Evolutionary conservation across 2,797 vertebrate species (phyloP).

Genomic region (Danio albolineatus): DNA sequence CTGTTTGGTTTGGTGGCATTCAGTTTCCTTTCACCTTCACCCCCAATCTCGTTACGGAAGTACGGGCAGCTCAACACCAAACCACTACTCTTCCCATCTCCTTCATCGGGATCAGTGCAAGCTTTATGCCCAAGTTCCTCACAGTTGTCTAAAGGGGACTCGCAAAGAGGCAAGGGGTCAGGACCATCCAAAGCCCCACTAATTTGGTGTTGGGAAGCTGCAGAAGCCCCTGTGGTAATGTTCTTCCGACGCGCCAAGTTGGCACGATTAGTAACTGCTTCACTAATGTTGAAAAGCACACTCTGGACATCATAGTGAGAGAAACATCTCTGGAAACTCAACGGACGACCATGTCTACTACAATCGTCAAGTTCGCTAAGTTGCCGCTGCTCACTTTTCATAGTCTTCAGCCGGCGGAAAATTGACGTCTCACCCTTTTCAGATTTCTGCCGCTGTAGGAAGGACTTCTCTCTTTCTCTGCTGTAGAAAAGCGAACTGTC

Average conservation of each 20-base stretch:
- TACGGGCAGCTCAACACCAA: slow-evolving; percentile 84
- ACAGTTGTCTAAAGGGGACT: slow-evolving; percentile 83
- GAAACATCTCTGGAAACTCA: slow-evolving; percentile 86
- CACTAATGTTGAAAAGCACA: slow-evolving; percentile 85
- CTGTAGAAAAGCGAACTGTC: slow-evolving; percentile 80
- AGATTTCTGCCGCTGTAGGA: slow-evolving; percentile 80
- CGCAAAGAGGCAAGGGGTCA: slow-evolving; percentile 66
- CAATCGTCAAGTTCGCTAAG: slow-evolving; percentile 76
- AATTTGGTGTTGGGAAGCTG: slow-evolving; percentile 79
- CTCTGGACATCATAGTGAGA: slow-evolving; percentile 89
- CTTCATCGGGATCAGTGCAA: slow-evolving; percentile 82
- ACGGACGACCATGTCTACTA: slow-evolving; percentile 67
- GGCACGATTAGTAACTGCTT: slow-evolving; percentile 82
- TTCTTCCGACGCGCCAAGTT: slow-evolving; percentile 84
- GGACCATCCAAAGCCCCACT: slow-evolving; percentile 65
- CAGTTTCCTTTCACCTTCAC: slow-evolving; percentile 83
- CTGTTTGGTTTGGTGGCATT: slow-evolving; percentile 80
- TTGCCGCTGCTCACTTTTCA: slow-evolving; percentile 82
- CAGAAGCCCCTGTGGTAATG: slow-evolving; percentile 85
- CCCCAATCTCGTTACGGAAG: slow-evolving; percentile 87
- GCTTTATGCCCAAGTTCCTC: slow-evolving; percentile 85
- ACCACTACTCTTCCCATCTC: slow-evolving; percentile 85
- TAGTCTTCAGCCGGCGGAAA: slow-evolving; percentile 82
- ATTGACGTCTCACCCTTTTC: slow-evolving; percentile 83
- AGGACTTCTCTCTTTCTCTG: slow-evolving; percentile 80